These are phyloP conservation scores for Plectrocnemia conspersa DNA, from an alignment of 1,140 invertebrate genomes.

Conservation along the genomic window DNA sequence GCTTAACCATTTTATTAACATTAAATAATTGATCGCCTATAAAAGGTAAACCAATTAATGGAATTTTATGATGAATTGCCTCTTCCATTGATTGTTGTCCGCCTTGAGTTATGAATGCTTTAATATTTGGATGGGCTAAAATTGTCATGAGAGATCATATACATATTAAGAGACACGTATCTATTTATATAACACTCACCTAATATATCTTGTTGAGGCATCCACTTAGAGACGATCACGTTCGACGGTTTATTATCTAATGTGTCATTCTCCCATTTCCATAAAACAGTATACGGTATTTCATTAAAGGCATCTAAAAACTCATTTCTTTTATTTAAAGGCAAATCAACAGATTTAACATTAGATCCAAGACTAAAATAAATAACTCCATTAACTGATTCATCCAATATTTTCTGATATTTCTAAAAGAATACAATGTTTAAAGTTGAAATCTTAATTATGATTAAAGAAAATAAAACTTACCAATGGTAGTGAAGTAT, in stretches of 20 bases:
- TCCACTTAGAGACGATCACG: conserved; percentile 47
- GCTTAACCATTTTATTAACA: conserved; percentile 30
- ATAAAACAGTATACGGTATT: conserved; percentile 48
- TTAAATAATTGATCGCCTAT: conserved; percentile 42
- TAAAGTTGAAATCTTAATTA: neutral
- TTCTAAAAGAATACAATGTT: conserved; percentile 36
- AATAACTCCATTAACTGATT: conserved; percentile 39
- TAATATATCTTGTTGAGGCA: conserved; percentile 53
- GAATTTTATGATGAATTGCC: conserved; percentile 52
- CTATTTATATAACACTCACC: too few relatives aligned
- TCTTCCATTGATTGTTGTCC: conserved; percentile 57
- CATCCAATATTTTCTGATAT: conserved; percentile 35
- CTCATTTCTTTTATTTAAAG: conserved; percentile 38
- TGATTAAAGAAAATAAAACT: conserved; percentile 14
- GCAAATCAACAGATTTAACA: conserved; percentile 42
- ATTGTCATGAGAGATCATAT: conserved; percentile 1
- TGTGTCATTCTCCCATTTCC: conserved; percentile 48
- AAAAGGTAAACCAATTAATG: conserved; percentile 50
- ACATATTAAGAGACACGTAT: neutral
- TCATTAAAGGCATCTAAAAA: conserved; percentile 48
- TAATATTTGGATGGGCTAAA: conserved; percentile 51
- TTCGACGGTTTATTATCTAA: conserved; percentile 36
- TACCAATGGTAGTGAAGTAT: conserved; percentile 35
- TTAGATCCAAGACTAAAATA: conserved; percentile 55
- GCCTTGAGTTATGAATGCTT: conserved; percentile 58